phyloP scores from a whole-genome alignment of 2,797 vertebrate genomes.

The Selene dorsalis region DNA sequence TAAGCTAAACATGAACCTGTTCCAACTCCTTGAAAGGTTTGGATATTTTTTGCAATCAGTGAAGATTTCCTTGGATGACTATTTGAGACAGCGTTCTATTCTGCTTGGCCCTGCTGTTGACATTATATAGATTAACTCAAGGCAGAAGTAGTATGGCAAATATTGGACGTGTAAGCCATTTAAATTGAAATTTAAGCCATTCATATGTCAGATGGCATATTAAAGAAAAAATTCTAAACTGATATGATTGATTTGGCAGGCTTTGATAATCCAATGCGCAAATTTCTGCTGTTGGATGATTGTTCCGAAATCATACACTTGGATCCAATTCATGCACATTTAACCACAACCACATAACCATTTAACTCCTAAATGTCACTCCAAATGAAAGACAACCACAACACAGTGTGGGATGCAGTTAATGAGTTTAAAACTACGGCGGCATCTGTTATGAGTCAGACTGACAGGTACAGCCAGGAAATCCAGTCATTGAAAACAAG shows the following conservation, averaged over 20 bases:
- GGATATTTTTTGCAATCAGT: slow-evolving; percentile 59
- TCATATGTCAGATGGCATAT: slow-evolving; percentile 42
- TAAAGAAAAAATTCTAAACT: slow-evolving; percentile 36
- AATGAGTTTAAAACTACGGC: slow-evolving; percentile 73
- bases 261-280: slow-evolving; percentile 16
- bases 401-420: slow-evolving; percentile 57
- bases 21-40: slow-evolving; percentile 57
- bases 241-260: slow-evolving; percentile 29
- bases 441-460: slow-evolving; percentile 72
- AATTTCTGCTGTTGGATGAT: slow-evolving; percentile 10
- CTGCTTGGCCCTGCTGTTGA: slow-evolving; percentile 34
- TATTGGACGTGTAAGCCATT: slow-evolving; percentile 42
- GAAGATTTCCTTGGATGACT: slow-evolving; percentile 58
- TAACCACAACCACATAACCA: too few relatives aligned
- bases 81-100: slow-evolving; percentile 32
- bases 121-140: slow-evolving; percentile 37
- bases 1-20: slow-evolving; percentile 59
- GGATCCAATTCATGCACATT: slow-evolving; percentile 46
- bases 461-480: slow-evolving; percentile 76
- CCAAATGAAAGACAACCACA: slow-evolving; percentile 63
- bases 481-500: slow-evolving; percentile 73
- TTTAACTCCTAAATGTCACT: slow-evolving; percentile 50
- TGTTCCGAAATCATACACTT: slow-evolving; percentile 27
- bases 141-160: slow-evolving; percentile 23
- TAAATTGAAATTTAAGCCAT: slow-evolving; percentile 41